Conservation (phyloP, 2,888 invertebrate species). For the Endotricha flammealis region DNA sequence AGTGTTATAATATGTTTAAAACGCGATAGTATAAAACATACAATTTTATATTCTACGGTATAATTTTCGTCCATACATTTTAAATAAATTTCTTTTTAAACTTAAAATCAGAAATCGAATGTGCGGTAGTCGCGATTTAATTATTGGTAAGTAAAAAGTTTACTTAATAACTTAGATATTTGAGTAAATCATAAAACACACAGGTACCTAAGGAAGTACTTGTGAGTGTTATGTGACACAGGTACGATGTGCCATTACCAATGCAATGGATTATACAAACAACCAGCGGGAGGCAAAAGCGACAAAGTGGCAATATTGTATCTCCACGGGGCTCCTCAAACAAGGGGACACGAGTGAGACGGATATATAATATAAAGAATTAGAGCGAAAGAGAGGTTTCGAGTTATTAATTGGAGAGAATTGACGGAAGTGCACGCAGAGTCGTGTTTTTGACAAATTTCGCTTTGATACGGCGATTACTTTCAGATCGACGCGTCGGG, state of each 20-base stretch:
- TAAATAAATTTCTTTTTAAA: no score
- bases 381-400: conserved; percentile 36
- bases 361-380: conserved; percentile 21
- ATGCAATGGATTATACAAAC: conserved; percentile 28
- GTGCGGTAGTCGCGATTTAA: no score
- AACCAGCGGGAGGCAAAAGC: conserved; percentile 64
- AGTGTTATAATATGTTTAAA: no score
- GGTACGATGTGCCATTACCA: background rate
- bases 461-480: conserved; percentile 76
- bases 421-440: conserved; percentile 72
- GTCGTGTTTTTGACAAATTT: conserved; percentile 77
- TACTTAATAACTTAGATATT: no score
- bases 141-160: no score
- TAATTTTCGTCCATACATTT: no score
- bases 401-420: conserved; percentile 76
- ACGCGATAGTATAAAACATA: no score
- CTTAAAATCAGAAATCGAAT: no score
- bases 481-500: conserved; percentile 68
- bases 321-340: conserved; percentile 75
- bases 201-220: no score
- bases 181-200: no score
- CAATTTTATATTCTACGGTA: no score
- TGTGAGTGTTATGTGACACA: no score
- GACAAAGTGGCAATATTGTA: conserved; percentile 77
- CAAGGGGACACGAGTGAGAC: conserved; percentile 62